Percentiles rank a stretch among this genome's conserved stretches.
Evolutionary conservation across 2,888 invertebrate species (phyloP).

Genomic region (Drosophila eohydei): DNA sequence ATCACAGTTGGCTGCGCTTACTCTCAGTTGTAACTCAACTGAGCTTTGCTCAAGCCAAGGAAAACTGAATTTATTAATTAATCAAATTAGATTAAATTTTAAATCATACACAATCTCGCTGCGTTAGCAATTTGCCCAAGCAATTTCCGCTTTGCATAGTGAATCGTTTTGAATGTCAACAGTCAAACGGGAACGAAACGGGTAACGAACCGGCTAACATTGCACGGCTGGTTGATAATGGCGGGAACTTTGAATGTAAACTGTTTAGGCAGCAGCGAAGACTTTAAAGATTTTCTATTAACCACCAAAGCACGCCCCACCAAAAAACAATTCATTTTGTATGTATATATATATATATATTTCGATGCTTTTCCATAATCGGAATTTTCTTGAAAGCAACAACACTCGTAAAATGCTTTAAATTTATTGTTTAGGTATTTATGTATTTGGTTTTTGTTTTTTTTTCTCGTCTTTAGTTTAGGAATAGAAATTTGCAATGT

Average conservation of each 20-base stretch:
- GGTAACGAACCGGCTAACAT: background rate
- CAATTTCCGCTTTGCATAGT: too few species aligned
- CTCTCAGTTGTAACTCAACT: background rate
- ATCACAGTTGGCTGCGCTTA: background rate
- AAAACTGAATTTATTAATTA: background rate
- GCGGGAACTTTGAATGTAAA: background rate
- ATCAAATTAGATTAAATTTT: background rate
- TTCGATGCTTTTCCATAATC: constrained; percentile 59
- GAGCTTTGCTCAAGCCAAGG: background rate
- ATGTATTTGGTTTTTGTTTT: constrained; percentile 14
- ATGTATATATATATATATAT: constrained; percentile 48
- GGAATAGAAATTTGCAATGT: constrained; percentile 65
- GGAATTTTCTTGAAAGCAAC: constrained; percentile 71
- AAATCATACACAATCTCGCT: background rate
- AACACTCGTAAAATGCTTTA: constrained; percentile 68
- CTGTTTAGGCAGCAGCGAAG: background rate
- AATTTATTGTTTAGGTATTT: constrained; percentile 63
- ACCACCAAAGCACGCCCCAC: background rate
- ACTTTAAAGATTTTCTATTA: background rate
- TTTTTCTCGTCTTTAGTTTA: constrained; percentile 38
- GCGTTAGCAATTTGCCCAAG: background rate
- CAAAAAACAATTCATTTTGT: constrained; percentile 39
- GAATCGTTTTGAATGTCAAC: background rate
- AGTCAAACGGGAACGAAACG: background rate
- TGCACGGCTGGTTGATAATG: background rate